A percentile compares a stretch with the other conserved stretches of the same genome.
These are phyloP conservation scores for Palythoa heliodiscus DNA, from an alignment of 92 coral and sea anemone genomes.

Conservation along the genomic window DNA sequence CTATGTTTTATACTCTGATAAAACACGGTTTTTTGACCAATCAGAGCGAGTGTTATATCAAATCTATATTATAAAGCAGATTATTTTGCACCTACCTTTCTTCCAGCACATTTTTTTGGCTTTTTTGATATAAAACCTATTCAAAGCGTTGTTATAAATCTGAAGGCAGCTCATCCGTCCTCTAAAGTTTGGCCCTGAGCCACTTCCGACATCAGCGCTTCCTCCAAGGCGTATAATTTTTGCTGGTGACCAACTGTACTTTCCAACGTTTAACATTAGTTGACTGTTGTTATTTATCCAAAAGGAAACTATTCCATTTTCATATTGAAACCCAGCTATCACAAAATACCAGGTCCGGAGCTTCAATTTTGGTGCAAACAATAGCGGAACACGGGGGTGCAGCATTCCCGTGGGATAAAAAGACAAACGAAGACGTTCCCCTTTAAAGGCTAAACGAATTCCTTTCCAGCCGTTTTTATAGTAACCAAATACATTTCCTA, in stretches of 20 bases:
- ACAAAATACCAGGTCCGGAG: slow-evolving; percentile 14
- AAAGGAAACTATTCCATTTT: not conserved
- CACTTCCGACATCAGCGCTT: not conserved
- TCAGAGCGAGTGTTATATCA: too few relatives aligned
- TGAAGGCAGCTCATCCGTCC: slow-evolving; percentile 40
- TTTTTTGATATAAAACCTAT: not conserved
- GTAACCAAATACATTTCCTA: slow-evolving; percentile 21
- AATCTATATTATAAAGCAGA: too few relatives aligned
- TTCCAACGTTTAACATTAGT: not conserved
- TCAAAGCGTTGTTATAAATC: slow-evolving; percentile 23
- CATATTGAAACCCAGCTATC: not conserved
- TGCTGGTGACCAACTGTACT: not conserved
- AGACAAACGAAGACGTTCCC: not conserved
- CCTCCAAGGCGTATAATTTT: slow-evolving; percentile 30
- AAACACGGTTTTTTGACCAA: too few relatives aligned
- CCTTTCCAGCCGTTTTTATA: slow-evolving; percentile 1
- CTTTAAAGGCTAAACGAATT: not conserved
- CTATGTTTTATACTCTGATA: too few relatives aligned
- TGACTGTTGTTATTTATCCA: not conserved
- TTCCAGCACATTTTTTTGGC: slow-evolving; percentile 26
- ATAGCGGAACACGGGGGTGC: not conserved
- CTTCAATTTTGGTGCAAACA: not conserved
- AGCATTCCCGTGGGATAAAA: not conserved
- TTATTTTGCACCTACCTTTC: slow-evolving; percentile 12
- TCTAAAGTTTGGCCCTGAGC: not conserved